Conservation (phyloP, 2,888 invertebrate genomes). For the Eumerus sabulonum region DNA sequence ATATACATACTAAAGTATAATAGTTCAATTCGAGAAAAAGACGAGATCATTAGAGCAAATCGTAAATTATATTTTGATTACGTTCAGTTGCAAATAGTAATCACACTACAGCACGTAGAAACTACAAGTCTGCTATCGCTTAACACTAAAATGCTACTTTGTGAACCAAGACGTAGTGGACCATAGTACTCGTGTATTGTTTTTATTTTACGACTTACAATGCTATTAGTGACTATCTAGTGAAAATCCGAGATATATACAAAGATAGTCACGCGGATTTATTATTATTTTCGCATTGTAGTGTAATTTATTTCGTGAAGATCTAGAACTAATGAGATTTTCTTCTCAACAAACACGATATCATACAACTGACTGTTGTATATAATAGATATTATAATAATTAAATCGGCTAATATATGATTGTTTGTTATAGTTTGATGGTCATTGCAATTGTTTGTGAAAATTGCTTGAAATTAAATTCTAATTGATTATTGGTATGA, state of each 20-base stretch:
- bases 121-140: neutral
- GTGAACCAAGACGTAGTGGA: constrained; percentile 1
- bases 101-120: constrained; percentile 21
- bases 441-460: constrained; percentile 58
- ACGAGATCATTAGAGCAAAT: constrained; percentile 68
- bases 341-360: constrained; percentile 2
- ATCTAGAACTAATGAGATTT: constrained; percentile 68
- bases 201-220: constrained; percentile 32
- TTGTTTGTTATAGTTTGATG: constrained; percentile 60
- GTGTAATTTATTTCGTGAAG: constrained; percentile 66
- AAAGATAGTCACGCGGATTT: constrained; percentile 58
- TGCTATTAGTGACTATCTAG: constrained; percentile 44
- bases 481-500: constrained; percentile 58
- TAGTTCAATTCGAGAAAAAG: constrained; percentile 64
- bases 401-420: constrained; percentile 53
- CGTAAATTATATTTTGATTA: constrained; percentile 66
- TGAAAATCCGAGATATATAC: constrained; percentile 30
- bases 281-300: constrained; percentile 65
- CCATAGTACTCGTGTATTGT: constrained; percentile 37
- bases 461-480: constrained; percentile 60
- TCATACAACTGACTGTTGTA: constrained; percentile 2
- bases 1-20: constrained; percentile 28
- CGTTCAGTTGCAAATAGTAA: constrained; percentile 48
- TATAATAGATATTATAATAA: constrained; percentile 24
- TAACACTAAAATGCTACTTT: constrained; percentile 33